Base-by-base conservation (phyloP, 2,888 invertebrate species). In the Timandra comae region DNA sequence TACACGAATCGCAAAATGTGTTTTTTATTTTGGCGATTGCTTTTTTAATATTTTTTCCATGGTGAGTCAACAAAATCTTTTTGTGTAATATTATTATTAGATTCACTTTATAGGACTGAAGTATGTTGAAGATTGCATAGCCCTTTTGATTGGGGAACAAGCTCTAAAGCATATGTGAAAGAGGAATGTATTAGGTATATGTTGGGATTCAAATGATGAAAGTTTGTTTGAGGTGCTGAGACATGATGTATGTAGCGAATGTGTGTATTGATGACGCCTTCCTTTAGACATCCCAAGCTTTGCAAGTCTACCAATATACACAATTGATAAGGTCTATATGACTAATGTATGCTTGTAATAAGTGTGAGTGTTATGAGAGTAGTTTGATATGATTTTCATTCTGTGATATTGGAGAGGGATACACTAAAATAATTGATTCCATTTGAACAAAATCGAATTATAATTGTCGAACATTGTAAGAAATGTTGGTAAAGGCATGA, bases 371-470 rank as follows among this genome's bases (percentile, higher is more conserved):
- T 56, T 56, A 67, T 49, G 58, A 54, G 61, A 59, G 57, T 59
- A 57, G 55, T 63, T 59, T 64, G 68, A 65, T 61, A 72, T 69
- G 57, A 63, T 72, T 77, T 66, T 73, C 58, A 67, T 76, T 73
- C 82, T 82, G 82, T 82, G 82, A 84, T 82, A 81, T 73, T 68
- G 73, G 60, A 65, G 67, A 67, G 69, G 68, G 66, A 70, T 67
- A 73, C 65, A 69, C 64, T 66, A 62, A 59, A 63, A 55, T 57
- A 59, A 57, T 62, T 62, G 61, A 68, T 65, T 66, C 61, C 63
- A 54, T 63, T 52, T 62, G 49, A 16, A 52, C 55, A 44, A 45
- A 63, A 55, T 63, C 57, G 46, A 45, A 61, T 60, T 47, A 36
- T 40, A 41, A 38, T n/a, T n/a, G 51, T 45, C 57, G 58, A 53